Evolutionary conservation across 1,140 invertebrate species (phyloP).

Genomic region (Drosophila nasuta): DNA sequence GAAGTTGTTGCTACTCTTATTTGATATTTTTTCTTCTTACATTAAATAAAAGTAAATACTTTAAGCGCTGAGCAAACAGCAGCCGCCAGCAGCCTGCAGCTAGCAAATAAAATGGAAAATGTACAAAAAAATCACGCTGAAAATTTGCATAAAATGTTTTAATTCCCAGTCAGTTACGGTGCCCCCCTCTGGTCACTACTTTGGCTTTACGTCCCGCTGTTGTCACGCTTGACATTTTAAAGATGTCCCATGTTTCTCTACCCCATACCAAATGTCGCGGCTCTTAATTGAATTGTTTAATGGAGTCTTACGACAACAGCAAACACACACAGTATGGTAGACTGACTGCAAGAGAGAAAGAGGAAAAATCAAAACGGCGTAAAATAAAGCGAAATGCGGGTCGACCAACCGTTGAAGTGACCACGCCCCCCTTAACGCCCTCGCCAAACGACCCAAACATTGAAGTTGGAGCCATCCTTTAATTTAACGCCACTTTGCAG

Average conservation of each 20-base stretch:
- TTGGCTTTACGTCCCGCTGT: background rate
- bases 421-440: background rate
- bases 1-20: slow-evolving; percentile 45
- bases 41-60: slow-evolving; percentile 79
- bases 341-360: slow-evolving; percentile 15
- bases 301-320: slow-evolving; percentile 69
- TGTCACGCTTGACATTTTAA: slow-evolving; percentile 73
- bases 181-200: background rate
- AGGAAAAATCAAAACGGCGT: slow-evolving; percentile 77
- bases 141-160: slow-evolving; percentile 82
- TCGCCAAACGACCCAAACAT: slow-evolving; percentile 9
- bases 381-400: slow-evolving; percentile 75
- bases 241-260: slow-evolving; percentile 49
- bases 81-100: slow-evolving; percentile 32
- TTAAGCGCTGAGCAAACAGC: slow-evolving; percentile 69
- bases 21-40: background rate
- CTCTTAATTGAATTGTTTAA: slow-evolving; percentile 82
- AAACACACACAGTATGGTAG: slow-evolving; percentile 21
- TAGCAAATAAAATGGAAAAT: slow-evolving; percentile 53
- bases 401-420: slow-evolving; percentile 42
- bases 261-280: slow-evolving; percentile 6
- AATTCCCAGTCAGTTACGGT: slow-evolving; percentile 45
- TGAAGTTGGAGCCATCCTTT: slow-evolving; percentile 42
- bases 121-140: slow-evolving; percentile 32
- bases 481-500: slow-evolving; percentile 79